Conservation (phyloP, 2,113 vertebrate species). For the Ctenodactylus gundi region DNA sequence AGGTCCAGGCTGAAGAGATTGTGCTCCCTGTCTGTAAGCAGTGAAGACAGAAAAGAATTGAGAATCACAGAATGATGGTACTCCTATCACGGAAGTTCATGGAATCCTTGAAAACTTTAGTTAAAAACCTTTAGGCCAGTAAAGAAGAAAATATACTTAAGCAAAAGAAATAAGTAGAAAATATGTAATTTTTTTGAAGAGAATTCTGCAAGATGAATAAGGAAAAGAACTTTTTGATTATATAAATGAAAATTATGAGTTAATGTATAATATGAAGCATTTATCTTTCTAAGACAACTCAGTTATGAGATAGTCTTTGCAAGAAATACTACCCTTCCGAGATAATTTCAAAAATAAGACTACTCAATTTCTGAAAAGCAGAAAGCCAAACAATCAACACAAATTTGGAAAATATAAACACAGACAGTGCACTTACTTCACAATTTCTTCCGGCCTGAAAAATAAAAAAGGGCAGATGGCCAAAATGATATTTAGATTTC, state of each 20-base stretch:
- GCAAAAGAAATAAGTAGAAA: conserved; percentile 42
- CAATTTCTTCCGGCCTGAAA: conserved; percentile 6
- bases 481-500: conserved; percentile 23
- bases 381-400: conserved; percentile 8
- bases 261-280: conserved; percentile 37
- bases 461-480: conserved; percentile 3
- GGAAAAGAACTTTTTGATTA: conserved; percentile 35
- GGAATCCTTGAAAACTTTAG: conserved; percentile 71
- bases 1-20: conserved; percentile 73
- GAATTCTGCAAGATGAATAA: conserved; percentile 53
- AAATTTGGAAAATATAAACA: neutral
- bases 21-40: conserved; percentile 71
- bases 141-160: conserved; percentile 55
- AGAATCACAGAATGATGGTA: conserved; percentile 69
- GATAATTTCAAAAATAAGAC: conserved; percentile 35
- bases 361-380: neutral
- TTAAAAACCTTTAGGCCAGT: conserved; percentile 59
- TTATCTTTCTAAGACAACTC: conserved; percentile 7
- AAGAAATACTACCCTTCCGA: neutral
- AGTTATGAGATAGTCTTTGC: conserved; percentile 8
- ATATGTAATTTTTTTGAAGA: conserved; percentile 51
- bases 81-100: conserved; percentile 67
- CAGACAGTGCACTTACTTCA: neutral
- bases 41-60: conserved; percentile 76
- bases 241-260: conserved; percentile 53